A percentile compares a stretch with the other conserved stretches of the same genome.
Evolutionary conservation across 1,140 invertebrate genomes (phyloP).

Genomic region (Notospermus geniculatus): DNA sequence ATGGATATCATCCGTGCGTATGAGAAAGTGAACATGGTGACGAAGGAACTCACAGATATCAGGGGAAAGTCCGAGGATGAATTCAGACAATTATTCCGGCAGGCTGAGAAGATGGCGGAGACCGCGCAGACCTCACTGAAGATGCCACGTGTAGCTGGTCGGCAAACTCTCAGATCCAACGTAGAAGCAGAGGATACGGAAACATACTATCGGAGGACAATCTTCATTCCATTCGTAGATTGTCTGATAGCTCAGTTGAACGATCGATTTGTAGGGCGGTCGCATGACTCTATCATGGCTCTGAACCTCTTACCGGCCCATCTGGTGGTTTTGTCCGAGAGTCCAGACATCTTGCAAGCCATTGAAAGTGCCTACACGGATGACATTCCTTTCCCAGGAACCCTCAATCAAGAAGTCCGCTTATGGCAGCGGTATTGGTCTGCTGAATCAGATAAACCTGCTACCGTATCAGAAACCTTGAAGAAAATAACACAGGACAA

Average conservation of each 20-base stretch:
- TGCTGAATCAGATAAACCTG: too few relatives aligned
- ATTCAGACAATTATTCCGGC: background rate
- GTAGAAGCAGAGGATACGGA: conserved; percentile 13
- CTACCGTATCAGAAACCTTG: too few relatives aligned
- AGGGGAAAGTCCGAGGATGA: background rate
- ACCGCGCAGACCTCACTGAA: conserved; percentile 1
- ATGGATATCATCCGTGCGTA: background rate
- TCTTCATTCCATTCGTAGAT: conserved; percentile 20
- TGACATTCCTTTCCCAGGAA: too few relatives aligned
- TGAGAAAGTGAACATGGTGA: background rate
- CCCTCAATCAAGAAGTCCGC: too few relatives aligned
- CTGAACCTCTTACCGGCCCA: too few relatives aligned
- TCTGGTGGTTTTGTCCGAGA: too few relatives aligned
- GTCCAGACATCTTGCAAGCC: too few relatives aligned
- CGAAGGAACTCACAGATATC: background rate
- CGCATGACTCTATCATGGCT: too few relatives aligned
- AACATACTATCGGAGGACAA: conserved; percentile 18
- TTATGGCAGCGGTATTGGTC: too few relatives aligned
- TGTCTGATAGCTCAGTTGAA: background rate
- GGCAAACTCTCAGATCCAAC: conserved; percentile 26
- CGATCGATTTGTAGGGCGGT: background rate
- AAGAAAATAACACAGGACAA: too few relatives aligned
- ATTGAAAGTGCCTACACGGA: too few relatives aligned
- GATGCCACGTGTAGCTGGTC: conserved; percentile 17
- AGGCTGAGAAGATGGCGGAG: background rate